Conservation (phyloP, 2,797 vertebrate species). For the Euthynnus affinis region DNA sequence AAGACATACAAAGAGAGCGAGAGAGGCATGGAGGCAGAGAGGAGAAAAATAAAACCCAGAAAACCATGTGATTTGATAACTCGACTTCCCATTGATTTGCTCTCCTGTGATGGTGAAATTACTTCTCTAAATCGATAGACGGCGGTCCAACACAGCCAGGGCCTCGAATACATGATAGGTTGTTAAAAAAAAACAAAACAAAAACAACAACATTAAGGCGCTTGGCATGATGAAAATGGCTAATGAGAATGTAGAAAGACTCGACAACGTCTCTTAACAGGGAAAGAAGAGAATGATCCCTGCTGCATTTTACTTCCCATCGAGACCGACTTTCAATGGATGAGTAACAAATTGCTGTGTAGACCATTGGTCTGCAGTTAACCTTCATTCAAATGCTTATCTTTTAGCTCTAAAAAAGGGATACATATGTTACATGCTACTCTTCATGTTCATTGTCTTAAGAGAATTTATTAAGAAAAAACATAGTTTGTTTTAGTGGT, state of each 20-base stretch:
- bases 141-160: constrained; percentile 3
- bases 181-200: not conserved
- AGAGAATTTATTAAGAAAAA: no score
- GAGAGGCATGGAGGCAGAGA: not conserved
- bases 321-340: not conserved
- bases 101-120: constrained; percentile 67
- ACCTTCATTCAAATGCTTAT: not conserved
- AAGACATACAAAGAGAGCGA: not conserved
- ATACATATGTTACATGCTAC: not conserved
- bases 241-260: constrained; percentile 6
- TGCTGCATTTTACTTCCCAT: not conserved
- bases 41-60: constrained; percentile 39
- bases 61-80: constrained; percentile 67
- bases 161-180: constrained; percentile 6
- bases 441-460: not conserved
- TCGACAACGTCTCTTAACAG: not conserved
- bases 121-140: constrained; percentile 65
- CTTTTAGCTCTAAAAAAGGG: not conserved
- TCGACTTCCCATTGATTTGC: constrained; percentile 61
- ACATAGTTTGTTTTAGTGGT: not conserved
- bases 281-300: not conserved
- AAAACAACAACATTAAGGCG: constrained; percentile 6
- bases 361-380: not conserved
- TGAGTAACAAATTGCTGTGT: not conserved
- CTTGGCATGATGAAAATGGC: constrained; percentile 7